A percentile compares a stretch with the other conserved stretches of the same genome.
These are phyloP conservation scores for Lamellibrachia columna DNA, from an alignment of 2,888 invertebrate genomes.

Conservation along the genomic window DNA sequence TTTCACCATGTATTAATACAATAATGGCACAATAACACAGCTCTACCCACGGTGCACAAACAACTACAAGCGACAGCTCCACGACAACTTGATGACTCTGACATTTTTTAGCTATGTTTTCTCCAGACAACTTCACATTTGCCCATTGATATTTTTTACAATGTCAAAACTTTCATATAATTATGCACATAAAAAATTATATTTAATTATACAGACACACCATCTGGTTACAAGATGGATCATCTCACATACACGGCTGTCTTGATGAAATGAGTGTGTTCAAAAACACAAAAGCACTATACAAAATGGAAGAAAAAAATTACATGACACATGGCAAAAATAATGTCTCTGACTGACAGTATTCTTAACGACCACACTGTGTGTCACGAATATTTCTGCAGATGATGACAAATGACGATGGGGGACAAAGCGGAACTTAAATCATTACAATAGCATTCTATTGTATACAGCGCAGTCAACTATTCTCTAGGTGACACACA, in stretches of 20 bases:
- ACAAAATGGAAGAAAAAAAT: background rate
- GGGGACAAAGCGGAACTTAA: background rate
- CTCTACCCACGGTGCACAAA: background rate
- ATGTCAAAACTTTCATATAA: background rate
- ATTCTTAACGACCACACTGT: background rate
- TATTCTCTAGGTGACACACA: too few species aligned
- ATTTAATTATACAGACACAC: background rate
- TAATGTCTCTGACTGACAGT: background rate
- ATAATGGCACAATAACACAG: background rate
- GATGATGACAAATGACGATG: background rate
- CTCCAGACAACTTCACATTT: background rate
- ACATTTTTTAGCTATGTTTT: background rate
- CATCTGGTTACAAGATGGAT: background rate
- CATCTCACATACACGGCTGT: background rate
- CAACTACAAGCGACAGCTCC: background rate
- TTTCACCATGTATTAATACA: background rate
- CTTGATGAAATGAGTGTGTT: background rate
- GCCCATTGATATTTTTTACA: background rate
- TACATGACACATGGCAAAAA: background rate
- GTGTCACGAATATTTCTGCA: background rate
- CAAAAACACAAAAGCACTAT: background rate
- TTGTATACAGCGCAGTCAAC: too few species aligned
- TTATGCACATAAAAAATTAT: background rate
- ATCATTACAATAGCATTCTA: background rate
- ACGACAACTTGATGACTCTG: background rate